Percentiles rank a stretch among this genome's conserved stretches.
phyloP scores from a whole-genome alignment of 2,113 vertebrate genomes.

The Gambusia holbrooki region DNA sequence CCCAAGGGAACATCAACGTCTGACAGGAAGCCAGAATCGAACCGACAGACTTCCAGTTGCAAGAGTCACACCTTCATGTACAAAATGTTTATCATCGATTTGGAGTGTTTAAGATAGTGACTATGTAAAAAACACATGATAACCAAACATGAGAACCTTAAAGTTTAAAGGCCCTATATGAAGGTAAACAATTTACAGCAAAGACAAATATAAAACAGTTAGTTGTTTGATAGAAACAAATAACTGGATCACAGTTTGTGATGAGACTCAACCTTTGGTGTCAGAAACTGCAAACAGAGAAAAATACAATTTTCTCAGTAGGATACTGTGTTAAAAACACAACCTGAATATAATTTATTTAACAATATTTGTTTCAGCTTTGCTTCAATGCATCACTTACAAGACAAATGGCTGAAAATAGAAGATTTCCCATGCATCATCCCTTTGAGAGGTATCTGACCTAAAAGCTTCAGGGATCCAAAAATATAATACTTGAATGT shows the following conservation, averaged over 20 bases:
- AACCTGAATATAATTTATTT: slow-evolving; percentile 10
- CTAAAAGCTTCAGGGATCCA: slow-evolving; percentile 52
- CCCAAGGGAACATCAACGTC: no score
- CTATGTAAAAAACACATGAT: not conserved
- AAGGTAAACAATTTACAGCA: not conserved
- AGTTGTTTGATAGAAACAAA: accelerated
- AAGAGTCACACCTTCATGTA: no score
- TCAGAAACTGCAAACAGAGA: not conserved
- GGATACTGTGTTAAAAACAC: not conserved
- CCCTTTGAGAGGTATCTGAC: slow-evolving; percentile 11
- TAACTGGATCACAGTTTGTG: not conserved
- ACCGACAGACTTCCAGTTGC: no score
- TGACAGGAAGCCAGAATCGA: no score
- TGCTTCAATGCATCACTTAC: not conserved
- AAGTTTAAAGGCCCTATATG: not conserved
- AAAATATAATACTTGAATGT: slow-evolving; percentile 53
- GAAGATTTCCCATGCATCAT: slow-evolving; percentile 11
- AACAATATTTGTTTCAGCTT: slow-evolving; percentile 6
- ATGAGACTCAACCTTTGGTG: not conserved
- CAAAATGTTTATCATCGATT: not conserved
- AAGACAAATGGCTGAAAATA: slow-evolving; percentile 42
- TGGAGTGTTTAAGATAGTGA: not conserved
- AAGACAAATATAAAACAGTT: not conserved
- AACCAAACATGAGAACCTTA: not conserved
- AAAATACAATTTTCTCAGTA: not conserved